Percentiles rank a stretch among this genome's conserved stretches.
Evolutionary conservation across 2,888 invertebrate species (phyloP).

Genomic region (Labia minor): DNA sequence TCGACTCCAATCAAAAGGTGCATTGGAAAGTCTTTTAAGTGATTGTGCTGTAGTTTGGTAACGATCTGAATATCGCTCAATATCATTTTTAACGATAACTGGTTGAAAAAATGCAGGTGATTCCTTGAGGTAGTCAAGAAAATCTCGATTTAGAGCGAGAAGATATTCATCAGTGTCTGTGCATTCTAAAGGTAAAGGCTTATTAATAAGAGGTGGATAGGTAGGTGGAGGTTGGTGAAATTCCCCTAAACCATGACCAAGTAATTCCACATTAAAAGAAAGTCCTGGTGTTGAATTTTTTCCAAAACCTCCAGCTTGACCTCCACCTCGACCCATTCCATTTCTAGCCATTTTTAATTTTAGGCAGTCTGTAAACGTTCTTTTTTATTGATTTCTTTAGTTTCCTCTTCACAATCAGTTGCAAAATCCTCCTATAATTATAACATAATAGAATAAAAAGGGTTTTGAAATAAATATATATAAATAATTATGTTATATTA

Average conservation of each 20-base stretch:
- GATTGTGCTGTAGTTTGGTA: conserved; percentile 31
- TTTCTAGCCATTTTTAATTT: conserved; percentile 28
- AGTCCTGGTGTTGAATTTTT: not conserved
- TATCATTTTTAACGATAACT: conserved; percentile 32
- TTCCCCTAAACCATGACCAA: conserved; percentile 36
- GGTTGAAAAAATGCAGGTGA: conserved; percentile 32
- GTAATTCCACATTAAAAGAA: conserved; percentile 31
- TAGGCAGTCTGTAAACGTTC: not conserved
- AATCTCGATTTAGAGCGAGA: conserved; percentile 35
- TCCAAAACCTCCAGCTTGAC: conserved; percentile 29
- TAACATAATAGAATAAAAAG: not conserved
- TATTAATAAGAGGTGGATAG: conserved; percentile 39
- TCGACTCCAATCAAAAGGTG: conserved; percentile 27
- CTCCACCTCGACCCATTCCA: conserved; percentile 34
- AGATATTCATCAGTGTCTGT: conserved; percentile 31
- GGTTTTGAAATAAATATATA: too few species aligned
- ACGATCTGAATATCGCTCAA: conserved; percentile 38
- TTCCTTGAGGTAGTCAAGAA: conserved; percentile 33
- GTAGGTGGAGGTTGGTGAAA: conserved; percentile 36
- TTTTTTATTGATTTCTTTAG: conserved; percentile 18
- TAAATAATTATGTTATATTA: too few species aligned
- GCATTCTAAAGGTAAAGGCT: conserved; percentile 36
- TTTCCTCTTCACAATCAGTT: conserved; percentile 21
- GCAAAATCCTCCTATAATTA: conserved; percentile 28
- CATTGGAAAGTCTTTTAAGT: not conserved